These are phyloP conservation scores for Polydrusus tereticollis DNA, from an alignment of 2,888 invertebrate genomes.

Conservation along the genomic window DNA sequence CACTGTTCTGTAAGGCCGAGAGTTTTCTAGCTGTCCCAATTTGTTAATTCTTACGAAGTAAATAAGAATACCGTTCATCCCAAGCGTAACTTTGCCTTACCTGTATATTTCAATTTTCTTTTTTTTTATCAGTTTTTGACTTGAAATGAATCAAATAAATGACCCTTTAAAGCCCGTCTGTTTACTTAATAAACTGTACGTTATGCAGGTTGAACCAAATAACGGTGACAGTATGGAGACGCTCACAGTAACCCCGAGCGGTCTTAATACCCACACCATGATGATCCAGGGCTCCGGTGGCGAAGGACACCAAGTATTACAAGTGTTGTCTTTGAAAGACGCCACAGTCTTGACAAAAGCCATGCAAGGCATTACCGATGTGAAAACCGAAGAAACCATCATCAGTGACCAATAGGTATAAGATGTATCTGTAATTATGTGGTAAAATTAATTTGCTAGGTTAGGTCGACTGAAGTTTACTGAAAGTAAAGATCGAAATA, in stretches of 20 bases:
- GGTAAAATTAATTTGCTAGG: slow-evolving; percentile 4
- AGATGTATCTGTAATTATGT: slow-evolving; percentile 29
- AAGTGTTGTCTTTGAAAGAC: slow-evolving; percentile 89
- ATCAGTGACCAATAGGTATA: slow-evolving; percentile 66
- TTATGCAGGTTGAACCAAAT: slow-evolving; percentile 77
- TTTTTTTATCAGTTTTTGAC: no score
- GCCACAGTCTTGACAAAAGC: slow-evolving; percentile 86
- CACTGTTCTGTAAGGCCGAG: no score
- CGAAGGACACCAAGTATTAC: slow-evolving; percentile 83
- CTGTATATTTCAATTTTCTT: no score
- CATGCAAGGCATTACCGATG: slow-evolving; percentile 79
- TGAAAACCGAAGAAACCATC: slow-evolving; percentile 79
- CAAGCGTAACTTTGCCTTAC: no score
- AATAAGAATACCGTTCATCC: no score
- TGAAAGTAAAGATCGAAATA: neutral
- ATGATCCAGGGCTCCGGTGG: slow-evolving; percentile 79
- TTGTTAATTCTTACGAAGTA: no score
- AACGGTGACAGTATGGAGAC: slow-evolving; percentile 81
- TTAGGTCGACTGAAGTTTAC: neutral
- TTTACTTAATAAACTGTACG: no score
- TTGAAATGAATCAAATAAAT: no score
- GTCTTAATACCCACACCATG: slow-evolving; percentile 80
- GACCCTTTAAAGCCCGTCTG: no score
- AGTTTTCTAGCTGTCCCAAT: no score
- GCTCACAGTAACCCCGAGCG: slow-evolving; percentile 79